Percentiles rank a stretch among this genome's conserved stretches.
Conservation (phyloP, 2,888 invertebrate species). For the Acrocera orbiculus region DNA sequence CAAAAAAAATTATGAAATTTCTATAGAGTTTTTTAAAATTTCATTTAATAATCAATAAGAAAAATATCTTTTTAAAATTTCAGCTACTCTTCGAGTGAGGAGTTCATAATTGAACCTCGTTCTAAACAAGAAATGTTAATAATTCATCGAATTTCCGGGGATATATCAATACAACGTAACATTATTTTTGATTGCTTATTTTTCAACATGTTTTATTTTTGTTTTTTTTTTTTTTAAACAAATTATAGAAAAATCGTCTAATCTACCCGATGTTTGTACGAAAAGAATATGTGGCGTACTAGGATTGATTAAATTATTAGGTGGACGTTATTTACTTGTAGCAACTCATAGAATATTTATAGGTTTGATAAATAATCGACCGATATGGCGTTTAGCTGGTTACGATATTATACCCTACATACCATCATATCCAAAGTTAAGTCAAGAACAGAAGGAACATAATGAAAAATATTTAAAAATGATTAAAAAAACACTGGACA, state of each 20-base stretch:
- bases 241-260: no score
- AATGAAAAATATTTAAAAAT: constrained; percentile 72
- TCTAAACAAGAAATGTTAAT: constrained; percentile 56
- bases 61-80: not conserved
- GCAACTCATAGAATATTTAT: constrained; percentile 65
- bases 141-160: constrained; percentile 66
- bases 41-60: no score
- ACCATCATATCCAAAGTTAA: constrained; percentile 67
- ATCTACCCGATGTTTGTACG: no score
- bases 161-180: constrained; percentile 51
- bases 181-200: not conserved
- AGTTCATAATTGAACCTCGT: constrained; percentile 73
- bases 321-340: constrained; percentile 74
- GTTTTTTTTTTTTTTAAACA: not conserved
- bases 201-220: not conserved
- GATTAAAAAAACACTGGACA: constrained; percentile 63
- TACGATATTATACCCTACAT: constrained; percentile 76
- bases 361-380: constrained; percentile 63
- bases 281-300: constrained; percentile 73
- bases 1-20: no score
- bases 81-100: constrained; percentile 75
- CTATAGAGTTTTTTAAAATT: no score
- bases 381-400: constrained; percentile 60
- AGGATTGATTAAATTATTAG: constrained; percentile 66
- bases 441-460: constrained; percentile 62